Percentiles rank a stretch among this genome's conserved stretches.
These are phyloP conservation scores for Rhyacophila brunnea DNA, from an alignment of 1,140 invertebrate genomes.

Conservation along the genomic window DNA sequence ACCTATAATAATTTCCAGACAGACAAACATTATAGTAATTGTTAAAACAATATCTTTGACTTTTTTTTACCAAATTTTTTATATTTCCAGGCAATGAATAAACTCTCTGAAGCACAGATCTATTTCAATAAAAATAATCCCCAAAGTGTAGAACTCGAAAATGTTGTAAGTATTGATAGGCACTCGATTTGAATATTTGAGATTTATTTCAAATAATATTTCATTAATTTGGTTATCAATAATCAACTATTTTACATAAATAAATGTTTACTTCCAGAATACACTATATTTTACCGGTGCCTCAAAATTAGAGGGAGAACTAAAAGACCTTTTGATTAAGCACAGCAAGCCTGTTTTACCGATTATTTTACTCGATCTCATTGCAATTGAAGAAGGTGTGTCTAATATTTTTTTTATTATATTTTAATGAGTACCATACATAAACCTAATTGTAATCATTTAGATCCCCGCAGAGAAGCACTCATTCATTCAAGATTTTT, in stretches of 20 bases:
- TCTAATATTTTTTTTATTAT: neutral
- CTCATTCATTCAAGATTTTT: no score
- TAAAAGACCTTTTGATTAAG: constrained; percentile 80
- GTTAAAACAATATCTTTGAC: neutral
- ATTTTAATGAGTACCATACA: no score
- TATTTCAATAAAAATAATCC: constrained; percentile 95
- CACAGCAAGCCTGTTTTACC: constrained; percentile 86
- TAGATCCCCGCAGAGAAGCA: no score
- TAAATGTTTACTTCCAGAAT: constrained; percentile 54
- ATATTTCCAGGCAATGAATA: constrained; percentile 77
- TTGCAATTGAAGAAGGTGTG: constrained; percentile 80
- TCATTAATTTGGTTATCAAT: no score
- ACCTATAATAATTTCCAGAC: no score
- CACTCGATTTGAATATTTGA: no score
- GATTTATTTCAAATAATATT: no score
- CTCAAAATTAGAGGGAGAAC: constrained; percentile 79
- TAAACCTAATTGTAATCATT: no score
- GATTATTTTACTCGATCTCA: constrained; percentile 80
- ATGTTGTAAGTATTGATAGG: constrained; percentile 65
- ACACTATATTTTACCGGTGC: constrained; percentile 72
- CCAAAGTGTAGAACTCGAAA: constrained; percentile 89
- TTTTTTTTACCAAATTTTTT: constrained; percentile 21
- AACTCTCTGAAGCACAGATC: constrained; percentile 79
- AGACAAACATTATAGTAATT: neutral
- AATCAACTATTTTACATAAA: no score